Evolutionary conservation across 2,113 vertebrate genomes (phyloP), one percentile per base, ranked within the genome.

Genomic region (Progne subis): DNA sequence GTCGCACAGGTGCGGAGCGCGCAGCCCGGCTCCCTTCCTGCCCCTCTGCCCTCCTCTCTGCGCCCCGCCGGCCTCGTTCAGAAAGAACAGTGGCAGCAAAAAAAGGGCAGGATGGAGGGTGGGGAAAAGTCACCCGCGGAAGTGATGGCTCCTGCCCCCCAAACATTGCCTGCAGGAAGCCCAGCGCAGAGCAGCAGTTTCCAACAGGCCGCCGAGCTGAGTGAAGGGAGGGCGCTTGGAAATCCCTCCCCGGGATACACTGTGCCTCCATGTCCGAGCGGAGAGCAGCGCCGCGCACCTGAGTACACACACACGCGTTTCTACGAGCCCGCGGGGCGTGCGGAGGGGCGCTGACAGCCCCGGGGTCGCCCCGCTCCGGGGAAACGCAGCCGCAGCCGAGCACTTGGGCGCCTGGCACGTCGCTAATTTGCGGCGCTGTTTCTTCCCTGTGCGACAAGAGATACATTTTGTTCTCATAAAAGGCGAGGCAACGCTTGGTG

Each of bases 291-390:
- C n/a, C n/a, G n/a, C n/a, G n/a, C n/a, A n/a, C n/a, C n/a, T n/a
- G n/a, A n/a, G n/a, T n/a, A n/a, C 0, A 1, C 41, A 9, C 39
- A 31, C 7, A 24, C 0, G 4, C 14, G 1, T 43, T 56, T 52
- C 19, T 34, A 0, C 4, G 69, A 3, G 1, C 5, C 20, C 26
- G 21, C 2, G 21, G 31, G 21, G 8, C 16, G 23, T 4, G 60
- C n/a, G 10, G 8, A 17, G 16, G 7, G 20, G 18, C 1, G 7
- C 17, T 4, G 61, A 15, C 25, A 53, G 32, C 32, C 11, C 21
- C 23, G 10, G 17, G 32, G 20, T 8, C 0, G 1, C 47, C 12
- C 37, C 0, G 1, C 20, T 44, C 8, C 43, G 3, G 3, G 25
- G 25, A 18, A 19, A 5, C 2, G 4, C 14, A 18, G 37, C 11